Percentiles rank a stretch among this genome's conserved stretches.
Conservation (phyloP, 2,888 invertebrate species). For the Meandrusa payeni region DNA sequence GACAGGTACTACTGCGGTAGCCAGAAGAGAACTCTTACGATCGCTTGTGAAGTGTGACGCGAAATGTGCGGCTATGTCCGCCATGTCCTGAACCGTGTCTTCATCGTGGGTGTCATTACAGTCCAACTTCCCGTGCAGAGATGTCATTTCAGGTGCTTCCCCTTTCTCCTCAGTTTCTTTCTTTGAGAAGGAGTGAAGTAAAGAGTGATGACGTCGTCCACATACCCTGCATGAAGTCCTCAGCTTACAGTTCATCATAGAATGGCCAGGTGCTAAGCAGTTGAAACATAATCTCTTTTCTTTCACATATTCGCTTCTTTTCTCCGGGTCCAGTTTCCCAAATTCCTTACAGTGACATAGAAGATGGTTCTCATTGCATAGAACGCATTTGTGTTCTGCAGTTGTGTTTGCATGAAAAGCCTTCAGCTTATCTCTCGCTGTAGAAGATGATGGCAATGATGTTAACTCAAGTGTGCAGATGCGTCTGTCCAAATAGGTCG, state of each 20-base stretch:
- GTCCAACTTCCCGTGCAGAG: too few species aligned
- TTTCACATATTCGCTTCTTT: neutral
- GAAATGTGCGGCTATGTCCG: too few species aligned
- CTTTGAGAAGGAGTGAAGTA: too few species aligned
- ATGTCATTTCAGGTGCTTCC: too few species aligned
- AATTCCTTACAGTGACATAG: neutral
- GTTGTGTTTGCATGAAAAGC: neutral
- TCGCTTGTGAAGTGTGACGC: too few species aligned
- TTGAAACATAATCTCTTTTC: neutral
- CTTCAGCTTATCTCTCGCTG: neutral
- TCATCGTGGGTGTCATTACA: too few species aligned
- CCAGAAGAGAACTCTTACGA: too few species aligned
- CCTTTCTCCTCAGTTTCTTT: too few species aligned
- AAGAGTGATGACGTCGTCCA: neutral
- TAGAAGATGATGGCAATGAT: too few species aligned
- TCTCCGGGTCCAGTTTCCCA: neutral
- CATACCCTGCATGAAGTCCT: neutral
- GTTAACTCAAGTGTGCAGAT: neutral
- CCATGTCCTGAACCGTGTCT: too few species aligned
- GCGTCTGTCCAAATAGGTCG: neutral
- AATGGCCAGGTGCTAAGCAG: neutral
- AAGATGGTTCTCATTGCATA: neutral
- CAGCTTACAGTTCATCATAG: neutral
- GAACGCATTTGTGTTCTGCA: neutral
- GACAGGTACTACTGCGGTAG: too few species aligned